phyloP scores from a whole-genome alignment of 1,140 invertebrate genomes.

The Sycophaga agraensis region DNA sequence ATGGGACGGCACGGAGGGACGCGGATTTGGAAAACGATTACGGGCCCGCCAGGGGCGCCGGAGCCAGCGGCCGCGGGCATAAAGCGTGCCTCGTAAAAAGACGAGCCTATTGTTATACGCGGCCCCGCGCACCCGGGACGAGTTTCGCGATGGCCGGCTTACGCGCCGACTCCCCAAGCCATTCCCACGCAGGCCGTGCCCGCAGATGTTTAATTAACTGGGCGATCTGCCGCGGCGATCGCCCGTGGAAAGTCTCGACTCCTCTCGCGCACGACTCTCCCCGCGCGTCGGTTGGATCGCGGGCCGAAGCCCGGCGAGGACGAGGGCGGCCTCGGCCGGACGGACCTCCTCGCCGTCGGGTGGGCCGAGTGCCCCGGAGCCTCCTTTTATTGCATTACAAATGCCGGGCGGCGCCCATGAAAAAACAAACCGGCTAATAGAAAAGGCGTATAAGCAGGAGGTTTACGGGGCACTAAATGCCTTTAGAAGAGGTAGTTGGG shows the following conservation, averaged over 20 bases:
- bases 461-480: conserved; percentile 3
- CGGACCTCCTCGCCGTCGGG: too few relatives aligned
- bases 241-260: too few relatives aligned
- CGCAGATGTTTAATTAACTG: too few relatives aligned
- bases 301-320: too few relatives aligned
- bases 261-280: too few relatives aligned
- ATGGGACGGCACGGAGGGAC: not conserved
- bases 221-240: too few relatives aligned
- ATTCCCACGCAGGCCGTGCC: too few relatives aligned
- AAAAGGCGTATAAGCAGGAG: not conserved
- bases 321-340: too few relatives aligned
- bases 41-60: not conserved
- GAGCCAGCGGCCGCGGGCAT: conserved; percentile 12
- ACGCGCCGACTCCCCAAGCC: too few relatives aligned
- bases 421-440: conserved; percentile 9
- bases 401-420: not conserved
- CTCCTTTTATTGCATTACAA: not conserved
- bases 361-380: too few relatives aligned
- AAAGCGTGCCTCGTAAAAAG: conserved; percentile 49
- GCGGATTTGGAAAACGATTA: conserved; percentile 14
- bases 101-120: conserved; percentile 52
- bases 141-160: conserved; percentile 46
- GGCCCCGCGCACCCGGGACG: too few relatives aligned
- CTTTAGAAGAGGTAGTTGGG: not conserved
- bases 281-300: too few relatives aligned